Percentiles rank a stretch among this genome's conserved stretches.
Conservation (phyloP, 2,113 vertebrate species). For the Xyrauchen texanus region DNA sequence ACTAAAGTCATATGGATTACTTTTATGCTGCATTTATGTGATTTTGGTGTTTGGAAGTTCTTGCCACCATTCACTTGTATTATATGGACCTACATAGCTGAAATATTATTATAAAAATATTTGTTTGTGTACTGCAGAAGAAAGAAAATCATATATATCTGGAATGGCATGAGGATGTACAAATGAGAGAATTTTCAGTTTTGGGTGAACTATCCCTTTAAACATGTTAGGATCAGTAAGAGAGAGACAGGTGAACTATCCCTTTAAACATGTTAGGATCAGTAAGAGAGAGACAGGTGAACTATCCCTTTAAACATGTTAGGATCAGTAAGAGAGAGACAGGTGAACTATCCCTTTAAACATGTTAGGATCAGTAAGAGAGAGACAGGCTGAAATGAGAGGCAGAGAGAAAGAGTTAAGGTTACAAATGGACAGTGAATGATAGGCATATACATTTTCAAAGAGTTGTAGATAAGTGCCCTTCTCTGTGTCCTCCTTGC, state of each 20-base stretch:
- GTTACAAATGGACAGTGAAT: slow-evolving; percentile 45
- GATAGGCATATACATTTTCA: slow-evolving; percentile 69
- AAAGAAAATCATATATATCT: no score
- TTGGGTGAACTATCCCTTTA: no score
- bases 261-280: background rate
- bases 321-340: slow-evolving; percentile 12
- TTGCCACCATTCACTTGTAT: no score
- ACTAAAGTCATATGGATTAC: no score
- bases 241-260: background rate
- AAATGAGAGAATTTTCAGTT: no score
- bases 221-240: slow-evolving; percentile 15
- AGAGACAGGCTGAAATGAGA: background rate
- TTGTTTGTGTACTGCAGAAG: no score
- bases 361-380: slow-evolving; percentile 20
- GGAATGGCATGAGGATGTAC: no score
- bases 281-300: slow-evolving; percentile 8
- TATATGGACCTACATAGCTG: no score
- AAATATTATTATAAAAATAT: no score
- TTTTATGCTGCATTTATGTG: no score
- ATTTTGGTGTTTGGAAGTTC: no score
- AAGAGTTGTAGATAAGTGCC: slow-evolving; percentile 60
- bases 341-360: background rate
- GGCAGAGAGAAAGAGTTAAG: slow-evolving; percentile 1
- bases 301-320: background rate
- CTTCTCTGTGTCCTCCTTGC: slow-evolving; percentile 49